Base-by-base conservation (phyloP, 2,113 vertebrate species). In the Emydura subglobosa region DNA sequence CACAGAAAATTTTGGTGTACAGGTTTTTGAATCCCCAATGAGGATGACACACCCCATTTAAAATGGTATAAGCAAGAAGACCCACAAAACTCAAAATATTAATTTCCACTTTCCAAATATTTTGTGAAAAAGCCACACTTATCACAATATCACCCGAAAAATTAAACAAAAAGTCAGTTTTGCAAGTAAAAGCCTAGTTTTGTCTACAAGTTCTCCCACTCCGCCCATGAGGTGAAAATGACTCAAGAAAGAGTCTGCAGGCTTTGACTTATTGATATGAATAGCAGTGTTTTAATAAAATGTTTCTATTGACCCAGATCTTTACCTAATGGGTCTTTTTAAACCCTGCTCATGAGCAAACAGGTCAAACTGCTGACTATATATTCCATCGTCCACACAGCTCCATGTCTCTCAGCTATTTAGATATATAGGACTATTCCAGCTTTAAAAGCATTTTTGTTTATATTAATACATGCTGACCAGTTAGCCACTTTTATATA, bases 21-120 rank as follows among this genome's bases (percentile, higher is more conserved):
- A 81, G 94, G 83, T 83, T 76, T 83, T 93, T 94, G 91, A 95
- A 94, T 95, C 11, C 95, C 93, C 90, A 91, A 55, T 93, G 91
- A 89, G 42, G 17, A 50, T 57, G 34, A 54, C 83, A 50, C 7
- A 10, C 51, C 27, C 91, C 55, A 83, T 84, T 16, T 79, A 91
- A 55, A 3, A 0, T 5, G 72, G 86, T 61, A 39, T 90, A 55
- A 87, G 78, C 91, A 25, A 44, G n/a, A 89, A 31, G 76, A 44
- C 39, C 22, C 44, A 76, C 10, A 42, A 10, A 76, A 25, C 61
- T 80, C 90, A 93, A 65, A 65, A 94, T 95, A 91, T 91, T 87
- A 86, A 92, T 85, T 92, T 57, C 88, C 76, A 34, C 5, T 78
- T 95, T 72, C 61, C 78, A 92, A 89, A 95, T 10, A 89, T 6